Evolutionary conservation across 2,888 invertebrate genomes (phyloP), one percentile per base, ranked within the genome.

Genomic region (Nesidiocoris tenuis): DNA sequence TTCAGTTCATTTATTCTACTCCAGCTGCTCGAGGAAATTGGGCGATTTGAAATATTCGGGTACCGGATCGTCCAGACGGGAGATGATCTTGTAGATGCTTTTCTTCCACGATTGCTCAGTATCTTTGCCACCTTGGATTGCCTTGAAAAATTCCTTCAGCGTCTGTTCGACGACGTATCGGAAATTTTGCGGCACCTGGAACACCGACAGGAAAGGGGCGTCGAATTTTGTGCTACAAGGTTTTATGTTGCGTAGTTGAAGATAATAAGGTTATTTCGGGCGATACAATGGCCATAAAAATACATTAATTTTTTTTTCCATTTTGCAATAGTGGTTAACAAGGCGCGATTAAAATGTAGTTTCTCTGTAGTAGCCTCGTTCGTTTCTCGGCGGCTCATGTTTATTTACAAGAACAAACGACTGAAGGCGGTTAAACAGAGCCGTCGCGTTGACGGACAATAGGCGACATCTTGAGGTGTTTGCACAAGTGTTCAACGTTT

Each of bases 31-130:
- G 86, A 99, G 91, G 89, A 99, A 99, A 88, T 98, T 97, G 81
- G 98, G 96, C 83, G 96, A 95, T 86, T 99, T 99, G 90, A 99
- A 99, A 88, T 96, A 98, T 85, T 99, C 99, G 81, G 99, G 99
- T 82, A 99, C 95, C 80, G 94, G 93, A 86, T 98, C 98, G 87
- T 99, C 99, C 86, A 99, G 89, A 84, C 98, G 91, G 82, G 98
- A 97, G 86, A 99, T 99, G 83, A 99, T 93, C 86, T 99, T 99
- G 90, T 99, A 99, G 86, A 99, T 99, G 83, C 97, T 93, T 86
- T 99, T 99, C 88, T 99, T 99, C 99, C 99, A 99, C 83, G 98
- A 98, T 85, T 98, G 98, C 84, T 99, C 99, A 78, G 91, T 88
- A 87, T 99, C 99, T 86, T 98, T 96, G 81, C 95, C 96, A 82